Evolutionary conservation across 2,113 vertebrate genomes (phyloP), one percentile per base, ranked within the genome.

Genomic region (Solea solea): DNA sequence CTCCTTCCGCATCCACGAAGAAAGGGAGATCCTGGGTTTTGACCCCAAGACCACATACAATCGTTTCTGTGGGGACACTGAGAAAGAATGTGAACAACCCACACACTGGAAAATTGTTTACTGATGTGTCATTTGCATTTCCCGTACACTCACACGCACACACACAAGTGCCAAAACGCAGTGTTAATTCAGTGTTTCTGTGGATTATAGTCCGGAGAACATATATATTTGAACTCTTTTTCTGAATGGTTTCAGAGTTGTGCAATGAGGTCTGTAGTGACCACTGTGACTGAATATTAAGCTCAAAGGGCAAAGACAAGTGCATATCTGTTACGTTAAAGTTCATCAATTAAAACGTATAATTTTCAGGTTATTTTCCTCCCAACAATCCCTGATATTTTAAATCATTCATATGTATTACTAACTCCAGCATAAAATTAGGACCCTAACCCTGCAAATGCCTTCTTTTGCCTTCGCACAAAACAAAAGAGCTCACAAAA

Each of bases 1-100:
- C 88, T 98, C 97, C n/a, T 99, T 98, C 74, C 94, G 97, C 57
- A 99, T 99, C 81, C 96, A 98, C 0, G 98, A 99, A 69, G 98
- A 99, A 78, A 92, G 97, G 34, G 98, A 99, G 76, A 97, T 99
- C 64, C 82, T 99, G 39, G 97, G 97, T 7, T 95, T 99, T 69
- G 95, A 97, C 64, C 97, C 97, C 16, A 95, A 95, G 91, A 95
- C 94, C 4, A 99, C 97, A 0, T 99, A 99, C 78, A 99, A 95
- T 80, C 94, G 98, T 14, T 98, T 99, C 72, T 99, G 97, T 55
- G 97, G 98, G 1, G 96, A 98, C 73, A 82, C 80, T n/a, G 98
- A 99, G 80, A 93, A 83, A 27, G 90, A 87, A 3, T 99, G 97
- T 34, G 97, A 99, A 88, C 97, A 98, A 88, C 98, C 98, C 27